Base-by-base conservation (phyloP, 2,113 vertebrate species). In the Aptenodytes patagonicus region DNA sequence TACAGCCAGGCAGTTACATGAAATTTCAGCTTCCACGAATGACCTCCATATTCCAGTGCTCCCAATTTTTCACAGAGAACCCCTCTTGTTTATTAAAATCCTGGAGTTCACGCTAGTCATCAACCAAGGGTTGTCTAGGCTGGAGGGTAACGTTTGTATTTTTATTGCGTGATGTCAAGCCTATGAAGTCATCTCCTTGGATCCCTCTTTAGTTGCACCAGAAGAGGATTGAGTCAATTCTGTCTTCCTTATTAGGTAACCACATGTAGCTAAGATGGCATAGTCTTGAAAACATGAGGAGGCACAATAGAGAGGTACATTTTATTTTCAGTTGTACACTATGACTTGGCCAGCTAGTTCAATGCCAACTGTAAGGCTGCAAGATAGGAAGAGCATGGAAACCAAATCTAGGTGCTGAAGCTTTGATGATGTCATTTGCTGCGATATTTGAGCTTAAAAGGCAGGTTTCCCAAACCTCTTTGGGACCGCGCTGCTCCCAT, bases 401-500 rank as follows among this genome's bases (percentile, higher is more conserved):
- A 21, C 4, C 22, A 86, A 71, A 47, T 40, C 4, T 16, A 42
- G 44, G 34, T 57, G 44, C 42, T 6, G 4, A 62, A 87, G 5
- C 6, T 76, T 71, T 34, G 17, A 44, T 24, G 12, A 68, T 51
- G 10, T 24, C 0, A 36, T 69, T 76, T 55, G 17, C n/a, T 2
- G 14, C 83, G 61, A 64, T 54, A 62, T 15, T 58, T 80, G 18
- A 60, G 5, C 5, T 60, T 69, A 60, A 60, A 66, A 64, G 20
- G 22, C 32, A 76, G 24, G 18, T 89, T 93, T 93, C n/a, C 18
- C 31, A 76, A 86, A 49, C 4, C 2, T n/a, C 32, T 77, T 42
- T 47, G 60, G 15, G 17, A 69, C 15, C 0, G 0, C 29, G 9
- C 26, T 55, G 7, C 31, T 83, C 13, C 36, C 13, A 54, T 34